These are phyloP conservation scores for Conger conger DNA, from an alignment of 2,113 vertebrate species.

Conservation along the genomic window DNA sequence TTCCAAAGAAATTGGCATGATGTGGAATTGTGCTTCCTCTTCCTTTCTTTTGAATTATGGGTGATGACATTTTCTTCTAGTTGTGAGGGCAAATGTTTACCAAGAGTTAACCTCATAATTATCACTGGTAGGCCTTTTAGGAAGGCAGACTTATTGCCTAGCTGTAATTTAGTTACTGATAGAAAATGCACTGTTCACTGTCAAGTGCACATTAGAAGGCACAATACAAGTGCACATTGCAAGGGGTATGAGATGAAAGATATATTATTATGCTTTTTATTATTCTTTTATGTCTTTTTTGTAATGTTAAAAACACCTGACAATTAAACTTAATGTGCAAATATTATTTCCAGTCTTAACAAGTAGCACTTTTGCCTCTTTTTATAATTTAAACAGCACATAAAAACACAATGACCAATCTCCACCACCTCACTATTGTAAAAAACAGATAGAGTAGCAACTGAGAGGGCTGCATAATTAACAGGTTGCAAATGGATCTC, in stretches of 20 bases:
- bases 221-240: too few relatives aligned
- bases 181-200: too few relatives aligned
- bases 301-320: not conserved
- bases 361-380: slow-evolving; percentile 6
- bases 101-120: not conserved
- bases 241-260: not conserved
- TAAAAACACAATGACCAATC: not conserved
- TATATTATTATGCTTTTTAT: not conserved
- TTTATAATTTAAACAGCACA: slow-evolving; percentile 14
- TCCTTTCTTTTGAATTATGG: not conserved
- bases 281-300: too few relatives aligned
- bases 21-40: not conserved
- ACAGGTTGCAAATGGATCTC: slow-evolving; percentile 6
- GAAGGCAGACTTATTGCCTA: too few relatives aligned
- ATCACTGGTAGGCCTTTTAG: too few relatives aligned
- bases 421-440: not conserved
- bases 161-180: too few relatives aligned
- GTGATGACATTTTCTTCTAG: not conserved
- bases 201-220: too few relatives aligned
- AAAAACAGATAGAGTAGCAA: not conserved
- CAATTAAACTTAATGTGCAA: not conserved
- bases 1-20: not conserved
- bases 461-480: slow-evolving; percentile 25
- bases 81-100: not conserved
- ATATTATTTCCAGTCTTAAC: not conserved